Evolutionary conservation across 2,797 vertebrate genomes (phyloP).

Genomic region (Myotis daubentonii): DNA sequence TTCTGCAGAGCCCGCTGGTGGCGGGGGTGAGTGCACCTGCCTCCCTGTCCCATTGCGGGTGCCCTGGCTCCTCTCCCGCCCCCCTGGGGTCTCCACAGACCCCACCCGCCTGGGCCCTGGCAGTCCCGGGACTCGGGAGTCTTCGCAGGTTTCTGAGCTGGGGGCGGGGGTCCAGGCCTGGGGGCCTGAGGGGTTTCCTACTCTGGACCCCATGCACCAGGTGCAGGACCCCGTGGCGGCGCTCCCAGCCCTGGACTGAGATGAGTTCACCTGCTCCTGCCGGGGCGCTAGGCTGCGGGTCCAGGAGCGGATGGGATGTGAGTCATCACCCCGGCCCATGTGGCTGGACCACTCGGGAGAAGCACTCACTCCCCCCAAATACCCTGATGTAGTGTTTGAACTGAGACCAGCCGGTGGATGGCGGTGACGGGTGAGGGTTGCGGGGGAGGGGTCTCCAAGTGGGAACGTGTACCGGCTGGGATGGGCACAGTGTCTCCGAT

Average conservation of each 20-base stretch:
- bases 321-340: background rate
- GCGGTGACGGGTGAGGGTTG: background rate
- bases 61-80: no score
- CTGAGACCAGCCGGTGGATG: background rate
- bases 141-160: no score
- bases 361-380: background rate
- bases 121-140: no score
- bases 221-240: background rate
- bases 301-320: no score
- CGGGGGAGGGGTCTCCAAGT: background rate
- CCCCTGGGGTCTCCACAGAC: no score
- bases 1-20: no score
- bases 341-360: background rate
- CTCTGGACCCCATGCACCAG: no score
- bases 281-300: background rate
- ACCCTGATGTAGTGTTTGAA: background rate
- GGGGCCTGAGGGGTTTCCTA: no score
- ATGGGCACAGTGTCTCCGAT: background rate
- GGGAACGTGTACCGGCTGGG: background rate
- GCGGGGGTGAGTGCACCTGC: no score
- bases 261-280: constrained; percentile 65
- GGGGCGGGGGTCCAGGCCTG: no score
- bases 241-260: background rate
- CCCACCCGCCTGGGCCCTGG: no score
- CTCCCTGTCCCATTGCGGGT: no score